Percentiles rank a stretch among this genome's conserved stretches.
Evolutionary conservation across 2,888 invertebrate genomes (phyloP).

Genomic region (Lithophane leautieri): DNA sequence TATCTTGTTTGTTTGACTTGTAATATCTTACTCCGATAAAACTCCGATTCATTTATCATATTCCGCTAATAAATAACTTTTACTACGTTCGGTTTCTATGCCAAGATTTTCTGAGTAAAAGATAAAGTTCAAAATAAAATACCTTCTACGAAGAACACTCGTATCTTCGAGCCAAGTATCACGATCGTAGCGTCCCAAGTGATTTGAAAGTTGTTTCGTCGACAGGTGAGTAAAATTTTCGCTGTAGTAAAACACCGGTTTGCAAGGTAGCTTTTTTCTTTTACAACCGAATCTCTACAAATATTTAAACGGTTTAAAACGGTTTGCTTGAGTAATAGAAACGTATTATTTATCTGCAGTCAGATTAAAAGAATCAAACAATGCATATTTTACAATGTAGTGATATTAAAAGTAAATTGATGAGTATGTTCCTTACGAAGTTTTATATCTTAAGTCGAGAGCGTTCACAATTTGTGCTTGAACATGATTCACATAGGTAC

Average conservation of each 20-base stretch:
- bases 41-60: constrained; percentile 24
- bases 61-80: constrained; percentile 19
- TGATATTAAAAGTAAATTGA: not conserved
- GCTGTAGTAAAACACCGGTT: constrained; percentile 35
- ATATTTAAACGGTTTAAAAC: constrained; percentile 56
- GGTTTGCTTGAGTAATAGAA: constrained; percentile 23
- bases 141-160: constrained; percentile 43
- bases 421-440: constrained; percentile 3
- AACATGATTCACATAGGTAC: not conserved
- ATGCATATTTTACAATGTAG: not conserved
- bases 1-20: not conserved
- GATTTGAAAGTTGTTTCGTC: constrained; percentile 53
- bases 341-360: not conserved
- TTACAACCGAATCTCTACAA: constrained; percentile 43
- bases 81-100: constrained; percentile 22
- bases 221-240: constrained; percentile 61
- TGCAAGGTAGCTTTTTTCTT: constrained; percentile 37
- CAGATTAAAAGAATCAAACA: constrained; percentile 28
- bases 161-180: constrained; percentile 43
- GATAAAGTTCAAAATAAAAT: constrained; percentile 55
- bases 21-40: constrained; percentile 2
- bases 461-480: constrained; percentile 30
- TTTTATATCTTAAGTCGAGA: constrained; percentile 59
- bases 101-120: constrained; percentile 43
- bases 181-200: constrained; percentile 45